Evolutionary conservation across 2,888 invertebrate species (phyloP).

Genomic region (Metalampra italica): DNA sequence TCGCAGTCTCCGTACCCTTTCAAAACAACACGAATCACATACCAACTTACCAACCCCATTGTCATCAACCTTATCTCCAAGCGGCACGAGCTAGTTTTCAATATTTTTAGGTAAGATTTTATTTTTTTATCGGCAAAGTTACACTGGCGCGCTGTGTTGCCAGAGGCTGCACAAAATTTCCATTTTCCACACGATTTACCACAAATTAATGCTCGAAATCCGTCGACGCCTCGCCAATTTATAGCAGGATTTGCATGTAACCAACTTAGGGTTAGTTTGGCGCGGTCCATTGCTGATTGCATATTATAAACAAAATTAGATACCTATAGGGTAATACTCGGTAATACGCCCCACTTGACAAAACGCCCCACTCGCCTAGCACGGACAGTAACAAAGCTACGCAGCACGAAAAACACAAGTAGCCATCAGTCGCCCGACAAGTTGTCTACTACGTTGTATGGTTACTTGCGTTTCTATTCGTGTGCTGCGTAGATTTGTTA

Average conservation of each 20-base stretch:
- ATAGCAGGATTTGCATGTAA: conserved; percentile 67
- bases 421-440: too few relatives aligned
- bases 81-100: conserved; percentile 25
- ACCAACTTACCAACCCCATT: conserved; percentile 7
- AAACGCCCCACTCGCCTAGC: too few relatives aligned
- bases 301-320: not conserved
- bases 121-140: conserved; percentile 25
- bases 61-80: conserved; percentile 20
- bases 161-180: conserved; percentile 75
- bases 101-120: conserved; percentile 4
- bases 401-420: too few relatives aligned
- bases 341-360: too few relatives aligned
- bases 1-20: conserved; percentile 30
- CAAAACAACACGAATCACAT: conserved; percentile 15
- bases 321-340: too few relatives aligned
- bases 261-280: conserved; percentile 47
- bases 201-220: conserved; percentile 73
- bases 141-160: conserved; percentile 45
- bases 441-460: too few relatives aligned
- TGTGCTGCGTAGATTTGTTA: too few relatives aligned
- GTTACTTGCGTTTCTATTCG: too few relatives aligned
- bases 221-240: conserved; percentile 69
- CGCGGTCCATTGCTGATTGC: conserved; percentile 39
- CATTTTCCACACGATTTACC: conserved; percentile 76
- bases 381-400: too few relatives aligned